These are phyloP conservation scores for Oncorhynchus masou DNA, from an alignment of 2,113 vertebrate genomes.

Conservation along the genomic window DNA sequence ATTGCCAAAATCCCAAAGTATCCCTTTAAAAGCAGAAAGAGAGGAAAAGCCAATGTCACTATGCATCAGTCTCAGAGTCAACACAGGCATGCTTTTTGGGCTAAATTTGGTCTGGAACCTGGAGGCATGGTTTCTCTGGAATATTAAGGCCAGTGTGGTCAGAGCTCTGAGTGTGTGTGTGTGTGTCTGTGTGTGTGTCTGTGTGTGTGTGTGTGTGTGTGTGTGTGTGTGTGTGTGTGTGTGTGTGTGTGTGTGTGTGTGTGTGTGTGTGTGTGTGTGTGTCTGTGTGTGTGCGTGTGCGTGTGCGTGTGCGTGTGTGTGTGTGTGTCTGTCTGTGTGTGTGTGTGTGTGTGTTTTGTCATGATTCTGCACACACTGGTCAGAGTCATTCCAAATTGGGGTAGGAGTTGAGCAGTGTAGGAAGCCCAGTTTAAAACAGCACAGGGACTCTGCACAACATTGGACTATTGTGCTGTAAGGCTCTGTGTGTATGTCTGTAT, in stretches of 20 bases:
- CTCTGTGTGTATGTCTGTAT: not conserved
- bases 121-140: not conserved
- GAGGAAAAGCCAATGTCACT: conserved; percentile 59
- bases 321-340: not conserved
- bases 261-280: too few species aligned
- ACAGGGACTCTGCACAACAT: conserved; percentile 36
- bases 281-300: too few species aligned
- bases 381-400: not conserved
- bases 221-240: not conserved
- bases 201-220: not conserved
- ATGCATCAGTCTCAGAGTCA: conserved; percentile 43
- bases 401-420: not conserved
- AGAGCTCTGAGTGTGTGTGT: conserved; percentile 3
- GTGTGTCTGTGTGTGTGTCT: conserved; percentile 1
- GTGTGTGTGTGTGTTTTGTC: too few species aligned
- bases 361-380: not conserved
- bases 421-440: conserved; percentile 9
- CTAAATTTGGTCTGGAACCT: not conserved
- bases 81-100: not conserved
- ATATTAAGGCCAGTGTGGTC: not conserved
- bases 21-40: not conserved
- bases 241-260: not conserved
- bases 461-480: conserved; percentile 37
- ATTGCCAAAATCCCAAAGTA: too few species aligned
- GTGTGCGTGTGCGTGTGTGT: too few species aligned